Conservation (phyloP, 2,113 vertebrate genomes). For the Mustelus asterias region DNA sequence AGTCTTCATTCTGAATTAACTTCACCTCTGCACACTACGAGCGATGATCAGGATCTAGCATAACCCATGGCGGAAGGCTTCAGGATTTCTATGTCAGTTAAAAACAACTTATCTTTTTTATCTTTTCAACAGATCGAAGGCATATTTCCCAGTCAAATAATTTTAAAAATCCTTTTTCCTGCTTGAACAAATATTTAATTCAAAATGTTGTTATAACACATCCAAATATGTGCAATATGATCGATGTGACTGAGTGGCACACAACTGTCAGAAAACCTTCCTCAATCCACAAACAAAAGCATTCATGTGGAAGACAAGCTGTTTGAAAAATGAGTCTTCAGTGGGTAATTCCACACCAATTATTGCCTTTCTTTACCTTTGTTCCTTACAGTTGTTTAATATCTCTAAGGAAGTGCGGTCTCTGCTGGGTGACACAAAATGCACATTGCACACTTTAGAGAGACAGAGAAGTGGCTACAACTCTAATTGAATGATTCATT, state of each 20-base stretch:
- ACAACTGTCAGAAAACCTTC: not conserved
- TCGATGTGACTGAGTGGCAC: not conserved
- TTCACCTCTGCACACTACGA: too few relatives aligned
- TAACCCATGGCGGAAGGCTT: not conserved
- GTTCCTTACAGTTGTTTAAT: not conserved
- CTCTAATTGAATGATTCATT: not conserved
- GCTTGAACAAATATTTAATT: not conserved
- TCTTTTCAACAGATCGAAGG: not conserved
- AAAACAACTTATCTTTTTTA: not conserved
- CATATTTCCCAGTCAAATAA: not conserved
- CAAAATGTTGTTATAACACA: not conserved
- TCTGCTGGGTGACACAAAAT: not conserved
- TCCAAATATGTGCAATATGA: not conserved
- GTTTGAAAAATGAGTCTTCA: not conserved
- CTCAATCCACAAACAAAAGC: not conserved
- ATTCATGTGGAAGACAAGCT: not conserved
- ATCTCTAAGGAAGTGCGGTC: not conserved
- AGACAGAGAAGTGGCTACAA: not conserved
- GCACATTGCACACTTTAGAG: not conserved
- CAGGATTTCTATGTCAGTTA: not conserved
- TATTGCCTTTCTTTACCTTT: not conserved
- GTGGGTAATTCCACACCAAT: not conserved
- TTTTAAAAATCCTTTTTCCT: not conserved
- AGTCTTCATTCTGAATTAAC: too few relatives aligned
- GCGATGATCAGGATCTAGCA: not conserved